phyloP scores from a whole-genome alignment of 2,888 invertebrate genomes.

The Pollenia angustigena region DNA sequence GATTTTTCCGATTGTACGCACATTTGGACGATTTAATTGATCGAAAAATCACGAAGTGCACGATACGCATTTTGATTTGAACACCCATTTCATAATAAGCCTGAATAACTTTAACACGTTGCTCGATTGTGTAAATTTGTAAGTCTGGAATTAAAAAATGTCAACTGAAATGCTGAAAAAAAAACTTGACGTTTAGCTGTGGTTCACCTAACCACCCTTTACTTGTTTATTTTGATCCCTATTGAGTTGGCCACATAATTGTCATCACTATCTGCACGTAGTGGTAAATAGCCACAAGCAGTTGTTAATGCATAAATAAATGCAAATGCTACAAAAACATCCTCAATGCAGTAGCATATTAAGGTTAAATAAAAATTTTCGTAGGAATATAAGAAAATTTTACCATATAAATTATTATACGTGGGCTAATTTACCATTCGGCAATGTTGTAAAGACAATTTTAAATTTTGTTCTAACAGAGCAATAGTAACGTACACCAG shows the following conservation, averaged over 20 bases:
- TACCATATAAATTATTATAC: not conserved
- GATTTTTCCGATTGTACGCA: no score
- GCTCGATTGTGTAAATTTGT: no score
- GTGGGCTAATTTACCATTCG: constrained; percentile 40
- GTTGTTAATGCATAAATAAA: constrained; percentile 75
- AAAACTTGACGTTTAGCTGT: no score
- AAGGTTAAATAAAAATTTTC: constrained; percentile 44
- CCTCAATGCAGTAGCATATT: constrained; percentile 44
- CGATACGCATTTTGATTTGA: no score
- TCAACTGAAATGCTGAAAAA: no score
- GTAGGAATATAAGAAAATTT: constrained; percentile 36
- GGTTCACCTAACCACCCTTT: no score
- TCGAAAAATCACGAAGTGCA: no score
- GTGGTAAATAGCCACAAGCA: constrained; percentile 24
- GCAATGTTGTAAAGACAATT: not conserved
- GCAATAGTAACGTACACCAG: no score
- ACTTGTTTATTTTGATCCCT: not conserved
- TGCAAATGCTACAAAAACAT: constrained; percentile 56
- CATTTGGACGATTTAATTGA: no score
- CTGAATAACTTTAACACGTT: no score
- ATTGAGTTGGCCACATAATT: constrained; percentile 26
- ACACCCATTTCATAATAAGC: no score
- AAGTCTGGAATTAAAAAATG: no score
- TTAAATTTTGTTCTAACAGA: not conserved
- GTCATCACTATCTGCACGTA: not conserved